phyloP scores from a whole-genome alignment of 2,797 vertebrate species.

The Pampus argenteus region DNA sequence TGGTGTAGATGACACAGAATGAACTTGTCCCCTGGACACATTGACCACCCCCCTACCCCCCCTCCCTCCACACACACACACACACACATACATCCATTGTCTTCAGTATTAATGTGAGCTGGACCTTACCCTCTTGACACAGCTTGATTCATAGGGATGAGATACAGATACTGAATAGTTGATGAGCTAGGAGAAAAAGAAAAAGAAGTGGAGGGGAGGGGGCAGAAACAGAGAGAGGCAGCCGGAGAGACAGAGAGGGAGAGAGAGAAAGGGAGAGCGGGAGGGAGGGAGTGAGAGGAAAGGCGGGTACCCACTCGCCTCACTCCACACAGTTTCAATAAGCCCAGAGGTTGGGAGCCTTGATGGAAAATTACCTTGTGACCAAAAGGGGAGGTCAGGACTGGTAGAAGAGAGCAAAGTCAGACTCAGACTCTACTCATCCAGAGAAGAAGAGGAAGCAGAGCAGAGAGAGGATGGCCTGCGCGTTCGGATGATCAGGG shows the following conservation, averaged over 20 bases:
- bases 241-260: constrained; percentile 40
- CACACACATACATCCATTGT: constrained; percentile 49
- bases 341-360: constrained; percentile 63
- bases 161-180: constrained; percentile 86
- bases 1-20: constrained; percentile 32
- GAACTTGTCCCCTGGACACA: constrained; percentile 48
- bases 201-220: constrained; percentile 69
- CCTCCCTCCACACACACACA: constrained; percentile 21
- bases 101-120: constrained; percentile 71
- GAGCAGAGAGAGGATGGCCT: constrained; percentile 61
- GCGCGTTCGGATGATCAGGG: constrained; percentile 52
- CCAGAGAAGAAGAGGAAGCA: constrained; percentile 34
- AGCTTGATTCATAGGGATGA: constrained; percentile 82
- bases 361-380: constrained; percentile 75
- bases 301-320: constrained; percentile 61
- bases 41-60: constrained; percentile 49
- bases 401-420: constrained; percentile 34
- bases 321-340: constrained; percentile 63
- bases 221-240: constrained; percentile 70
- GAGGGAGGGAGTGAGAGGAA: constrained; percentile 41
- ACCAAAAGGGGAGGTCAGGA: constrained; percentile 62
- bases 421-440: constrained; percentile 49
- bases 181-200: constrained; percentile 83
- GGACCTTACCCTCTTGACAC: constrained; percentile 74
- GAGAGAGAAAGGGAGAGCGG: constrained; percentile 37